Evolutionary conservation across 1,140 invertebrate genomes (phyloP).

Genomic region (Drosophila repleta): DNA sequence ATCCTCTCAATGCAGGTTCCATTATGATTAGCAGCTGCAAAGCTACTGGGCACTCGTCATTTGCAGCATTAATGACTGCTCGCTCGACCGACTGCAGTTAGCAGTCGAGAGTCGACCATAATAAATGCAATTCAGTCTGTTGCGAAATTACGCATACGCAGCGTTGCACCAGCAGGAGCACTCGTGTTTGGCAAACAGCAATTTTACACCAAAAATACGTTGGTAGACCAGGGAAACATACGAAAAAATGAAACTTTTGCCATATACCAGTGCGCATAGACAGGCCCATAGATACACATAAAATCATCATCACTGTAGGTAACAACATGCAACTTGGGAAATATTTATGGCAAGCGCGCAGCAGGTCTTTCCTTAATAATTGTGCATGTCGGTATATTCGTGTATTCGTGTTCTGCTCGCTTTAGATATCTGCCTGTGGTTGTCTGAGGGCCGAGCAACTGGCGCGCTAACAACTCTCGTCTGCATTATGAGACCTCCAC

Average conservation of each 20-base stretch:
- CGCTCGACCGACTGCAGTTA: background rate
- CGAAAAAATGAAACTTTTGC: constrained; percentile 3
- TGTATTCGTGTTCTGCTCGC: constrained; percentile 5
- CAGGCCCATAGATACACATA: constrained; percentile 6
- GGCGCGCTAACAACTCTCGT: constrained; percentile 42
- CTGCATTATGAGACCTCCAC: constrained; percentile 26
- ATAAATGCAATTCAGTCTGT: constrained; percentile 3
- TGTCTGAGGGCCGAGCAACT: constrained; percentile 15
- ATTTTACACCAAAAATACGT: constrained; percentile 28
- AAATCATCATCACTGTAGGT: constrained; percentile 49
- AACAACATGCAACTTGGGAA: constrained; percentile 63
- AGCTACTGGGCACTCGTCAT: background rate
- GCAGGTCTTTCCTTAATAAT: constrained; percentile 11
- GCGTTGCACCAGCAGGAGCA: constrained; percentile 35
- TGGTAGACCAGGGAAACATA: background rate
- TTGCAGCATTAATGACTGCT: background rate
- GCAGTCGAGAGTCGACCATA: constrained; percentile 16
- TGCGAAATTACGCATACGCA: constrained; percentile 57
- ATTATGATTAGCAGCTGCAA: no score
- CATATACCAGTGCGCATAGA: background rate
- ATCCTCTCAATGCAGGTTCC: background rate
- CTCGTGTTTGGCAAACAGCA: constrained; percentile 38
- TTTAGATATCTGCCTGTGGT: constrained; percentile 22
- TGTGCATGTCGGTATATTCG: constrained; percentile 4
- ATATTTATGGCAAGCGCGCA: constrained; percentile 42